Conservation (phyloP, 2,888 invertebrate genomes). For the Leptinotarsa peninsularis region DNA sequence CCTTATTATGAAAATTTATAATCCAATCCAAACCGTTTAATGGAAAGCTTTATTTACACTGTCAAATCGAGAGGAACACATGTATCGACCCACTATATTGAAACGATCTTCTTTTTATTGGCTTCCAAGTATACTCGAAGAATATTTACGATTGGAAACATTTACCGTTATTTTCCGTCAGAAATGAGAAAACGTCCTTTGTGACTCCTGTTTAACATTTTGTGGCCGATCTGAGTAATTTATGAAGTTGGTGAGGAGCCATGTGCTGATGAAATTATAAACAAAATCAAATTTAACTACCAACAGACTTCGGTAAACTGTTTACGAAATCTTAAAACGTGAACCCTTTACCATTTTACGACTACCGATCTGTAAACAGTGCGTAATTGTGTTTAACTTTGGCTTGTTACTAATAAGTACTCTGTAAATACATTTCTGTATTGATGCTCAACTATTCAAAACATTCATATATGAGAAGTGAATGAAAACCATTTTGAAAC, state of each 20-base stretch:
- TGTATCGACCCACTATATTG: conserved; percentile 43
- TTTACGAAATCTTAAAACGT: conserved; percentile 50
- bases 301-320: conserved; percentile 47
- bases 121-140: conserved; percentile 40
- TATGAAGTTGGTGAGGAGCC: conserved; percentile 51
- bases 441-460: conserved; percentile 27
- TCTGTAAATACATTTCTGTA: conserved; percentile 36
- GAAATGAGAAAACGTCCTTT: conserved; percentile 43
- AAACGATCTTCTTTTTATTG: conserved; percentile 46
- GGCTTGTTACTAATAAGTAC: conserved; percentile 36
- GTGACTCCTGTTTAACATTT: conserved; percentile 45
- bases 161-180: conserved; percentile 43
- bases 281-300: conserved; percentile 48
- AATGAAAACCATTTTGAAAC: background rate
- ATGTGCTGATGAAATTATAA: conserved; percentile 54
- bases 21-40: conserved; percentile 26
- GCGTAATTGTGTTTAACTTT: conserved; percentile 51
- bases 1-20: conserved; percentile 34
- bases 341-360: conserved; percentile 50
- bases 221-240: conserved; percentile 47
- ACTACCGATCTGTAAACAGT: conserved; percentile 49
- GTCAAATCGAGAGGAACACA: conserved; percentile 42
- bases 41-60: conserved; percentile 33
- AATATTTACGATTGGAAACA: conserved; percentile 46
- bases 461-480: background rate